phyloP scores from a whole-genome alignment of 2,888 invertebrate species.

The Tholera decimalis region DNA sequence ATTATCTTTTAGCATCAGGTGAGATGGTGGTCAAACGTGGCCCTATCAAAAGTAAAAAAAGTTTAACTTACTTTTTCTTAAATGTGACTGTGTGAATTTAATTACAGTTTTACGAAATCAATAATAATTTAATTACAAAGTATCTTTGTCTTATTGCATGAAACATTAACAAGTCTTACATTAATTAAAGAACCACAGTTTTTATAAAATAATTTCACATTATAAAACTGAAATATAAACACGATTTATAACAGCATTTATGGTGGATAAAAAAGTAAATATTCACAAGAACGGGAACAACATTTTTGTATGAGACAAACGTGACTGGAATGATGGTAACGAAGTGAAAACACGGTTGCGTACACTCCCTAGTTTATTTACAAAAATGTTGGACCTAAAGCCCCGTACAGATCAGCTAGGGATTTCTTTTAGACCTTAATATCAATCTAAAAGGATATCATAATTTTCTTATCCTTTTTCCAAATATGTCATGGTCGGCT shows the following conservation, averaged over 20 bases:
- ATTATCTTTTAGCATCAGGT: too few species aligned
- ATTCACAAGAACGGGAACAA: slow-evolving; percentile 55
- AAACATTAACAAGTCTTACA: not conserved
- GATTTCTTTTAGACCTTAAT: not conserved
- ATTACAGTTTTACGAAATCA: too few species aligned
- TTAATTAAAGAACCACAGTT: slow-evolving; percentile 11
- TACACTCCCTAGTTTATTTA: slow-evolving; percentile 61
- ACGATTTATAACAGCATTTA: slow-evolving; percentile 61
- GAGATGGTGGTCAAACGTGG: too few species aligned
- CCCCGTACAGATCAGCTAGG: slow-evolving; percentile 27
- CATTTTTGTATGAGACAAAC: slow-evolving; percentile 70
- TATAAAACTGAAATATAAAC: slow-evolving; percentile 50
- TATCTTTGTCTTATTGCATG: not conserved
- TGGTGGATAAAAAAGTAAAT: slow-evolving; percentile 63
- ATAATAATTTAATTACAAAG: not conserved
- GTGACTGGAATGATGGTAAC: slow-evolving; percentile 68
- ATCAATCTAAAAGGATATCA: not conserved
- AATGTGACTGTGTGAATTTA: too few species aligned
- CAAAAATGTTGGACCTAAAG: slow-evolving; percentile 47
- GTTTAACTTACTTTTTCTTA: too few species aligned
- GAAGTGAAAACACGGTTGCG: slow-evolving; percentile 62
- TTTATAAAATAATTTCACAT: slow-evolving; percentile 13
- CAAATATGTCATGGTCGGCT: too few species aligned
- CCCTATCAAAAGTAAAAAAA: too few species aligned
- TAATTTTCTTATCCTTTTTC: too few species aligned